Percentiles rank a stretch among this genome's conserved stretches.
Evolutionary conservation across 2,797 vertebrate species (phyloP).

Genomic region (Naso thynnoides): DNA sequence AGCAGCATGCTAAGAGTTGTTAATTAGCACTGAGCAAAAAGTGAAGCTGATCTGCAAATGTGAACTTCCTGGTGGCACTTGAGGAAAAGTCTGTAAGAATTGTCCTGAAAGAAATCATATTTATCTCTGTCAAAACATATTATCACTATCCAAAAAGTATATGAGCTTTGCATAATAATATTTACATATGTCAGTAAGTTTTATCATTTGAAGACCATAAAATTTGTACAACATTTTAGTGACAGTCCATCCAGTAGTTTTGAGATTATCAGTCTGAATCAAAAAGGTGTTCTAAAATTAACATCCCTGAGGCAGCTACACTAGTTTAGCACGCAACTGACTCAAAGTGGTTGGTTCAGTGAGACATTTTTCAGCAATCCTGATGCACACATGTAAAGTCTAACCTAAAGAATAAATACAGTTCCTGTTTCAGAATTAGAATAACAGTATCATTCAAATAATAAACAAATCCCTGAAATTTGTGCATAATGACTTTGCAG

Average conservation of each 20-base stretch:
- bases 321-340: background rate
- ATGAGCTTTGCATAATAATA: too few species aligned
- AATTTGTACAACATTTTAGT: background rate
- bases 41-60: background rate
- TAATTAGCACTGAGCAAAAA: conserved; percentile 6
- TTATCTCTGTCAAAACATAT: background rate
- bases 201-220: background rate
- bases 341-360: background rate
- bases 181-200: background rate
- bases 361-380: background rate
- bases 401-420: conserved; percentile 7
- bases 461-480: conserved; percentile 67
- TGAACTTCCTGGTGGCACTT: background rate
- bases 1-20: background rate
- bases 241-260: too few species aligned
- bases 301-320: background rate
- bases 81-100: background rate
- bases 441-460: conserved; percentile 69
- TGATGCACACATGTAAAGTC: background rate
- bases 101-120: background rate
- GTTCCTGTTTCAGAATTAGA: conserved; percentile 7
- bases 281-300: background rate
- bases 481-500: conserved; percentile 8
- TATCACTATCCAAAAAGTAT: background rate
- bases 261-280: background rate